phyloP scores from a whole-genome alignment of 2,888 invertebrate genomes.

The Agonopterix heracliana region DNA sequence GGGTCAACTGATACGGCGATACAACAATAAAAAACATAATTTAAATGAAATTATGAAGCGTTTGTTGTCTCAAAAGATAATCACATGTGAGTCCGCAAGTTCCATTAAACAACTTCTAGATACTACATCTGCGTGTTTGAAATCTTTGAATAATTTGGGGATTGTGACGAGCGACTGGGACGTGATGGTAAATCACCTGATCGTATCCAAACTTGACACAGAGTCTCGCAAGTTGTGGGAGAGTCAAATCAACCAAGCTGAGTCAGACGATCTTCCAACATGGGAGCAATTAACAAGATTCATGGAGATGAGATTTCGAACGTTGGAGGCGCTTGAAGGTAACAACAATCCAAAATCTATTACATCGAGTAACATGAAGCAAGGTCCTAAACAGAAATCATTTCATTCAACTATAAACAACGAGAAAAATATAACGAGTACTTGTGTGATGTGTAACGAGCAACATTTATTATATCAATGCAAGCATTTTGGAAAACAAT shows the following conservation, averaged over 20 bases:
- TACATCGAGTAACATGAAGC: not conserved
- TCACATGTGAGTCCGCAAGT: not conserved
- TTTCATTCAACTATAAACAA: not conserved
- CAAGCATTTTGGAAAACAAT: conserved; percentile 8
- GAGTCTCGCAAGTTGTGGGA: conserved; percentile 12
- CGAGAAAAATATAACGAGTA: not conserved
- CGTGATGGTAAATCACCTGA: conserved; percentile 11
- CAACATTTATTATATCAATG: conserved; percentile 12
- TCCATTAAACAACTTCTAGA: conserved; percentile 6
- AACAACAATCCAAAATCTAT: not conserved
- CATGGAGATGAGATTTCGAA: conserved; percentile 12
- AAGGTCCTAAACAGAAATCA: not conserved
- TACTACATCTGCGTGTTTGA: conserved; percentile 14
- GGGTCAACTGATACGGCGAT: conserved; percentile 9
- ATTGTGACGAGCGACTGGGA: conserved; percentile 15
- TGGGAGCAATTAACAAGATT: conserved; percentile 11
- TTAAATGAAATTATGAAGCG: conserved; percentile 11
- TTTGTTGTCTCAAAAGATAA: conserved; percentile 11
- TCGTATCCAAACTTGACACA: conserved; percentile 14
- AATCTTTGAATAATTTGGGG: conserved; percentile 12
- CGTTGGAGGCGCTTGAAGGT: conserved; percentile 8
- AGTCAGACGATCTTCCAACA: conserved; percentile 4
- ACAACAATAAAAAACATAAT: conserved; percentile 15
- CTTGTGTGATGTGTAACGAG: conserved; percentile 8
- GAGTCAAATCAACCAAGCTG: not conserved